Percentiles rank a stretch among this genome's conserved stretches.
These are phyloP conservation scores for Cynoglossus semilaevis DNA, from an alignment of 2,113 vertebrate genomes.

Conservation along the genomic window DNA sequence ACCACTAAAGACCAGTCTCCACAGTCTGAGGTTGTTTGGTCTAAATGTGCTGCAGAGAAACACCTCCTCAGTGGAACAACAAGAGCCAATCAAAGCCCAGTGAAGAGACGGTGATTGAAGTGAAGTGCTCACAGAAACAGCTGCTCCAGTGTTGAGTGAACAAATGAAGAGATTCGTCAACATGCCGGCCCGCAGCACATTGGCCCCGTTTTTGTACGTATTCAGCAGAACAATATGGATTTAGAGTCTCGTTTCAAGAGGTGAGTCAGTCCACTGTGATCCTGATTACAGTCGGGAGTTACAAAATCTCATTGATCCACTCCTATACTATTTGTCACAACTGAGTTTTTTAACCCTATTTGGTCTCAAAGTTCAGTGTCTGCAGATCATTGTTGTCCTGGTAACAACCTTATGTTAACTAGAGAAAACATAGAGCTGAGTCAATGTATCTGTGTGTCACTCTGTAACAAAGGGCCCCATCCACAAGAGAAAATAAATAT, in stretches of 20 bases:
- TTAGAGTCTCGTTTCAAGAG: not conserved
- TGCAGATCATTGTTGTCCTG: conserved; percentile 44
- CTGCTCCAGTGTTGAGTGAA: conserved; percentile 3
- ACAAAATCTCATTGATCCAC: conserved; percentile 41
- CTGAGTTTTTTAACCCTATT: conserved; percentile 37
- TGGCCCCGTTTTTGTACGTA: not conserved
- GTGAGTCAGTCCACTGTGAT: not conserved
- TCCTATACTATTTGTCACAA: conserved; percentile 2
- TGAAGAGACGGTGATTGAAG: conserved; percentile 30
- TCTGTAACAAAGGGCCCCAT: too few relatives aligned
- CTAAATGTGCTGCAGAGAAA: too few relatives aligned
- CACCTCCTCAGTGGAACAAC: conserved; percentile 9
- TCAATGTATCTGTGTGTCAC: conserved; percentile 1
- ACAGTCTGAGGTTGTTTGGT: too few relatives aligned
- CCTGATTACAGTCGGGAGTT: not conserved
- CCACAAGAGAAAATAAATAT: too few relatives aligned
- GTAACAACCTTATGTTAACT: conserved; percentile 29
- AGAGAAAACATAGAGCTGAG: conserved; percentile 8
- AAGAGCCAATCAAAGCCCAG: conserved; percentile 8
- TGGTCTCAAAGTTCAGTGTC: conserved; percentile 72
- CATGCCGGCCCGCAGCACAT: not conserved
- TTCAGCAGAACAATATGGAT: not conserved
- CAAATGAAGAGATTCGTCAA: not conserved
- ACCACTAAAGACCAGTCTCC: too few relatives aligned
- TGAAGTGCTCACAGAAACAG: conserved; percentile 3